phyloP scores from a whole-genome alignment of 2,797 vertebrate genomes.

The Synaphobranchus kaupii region DNA sequence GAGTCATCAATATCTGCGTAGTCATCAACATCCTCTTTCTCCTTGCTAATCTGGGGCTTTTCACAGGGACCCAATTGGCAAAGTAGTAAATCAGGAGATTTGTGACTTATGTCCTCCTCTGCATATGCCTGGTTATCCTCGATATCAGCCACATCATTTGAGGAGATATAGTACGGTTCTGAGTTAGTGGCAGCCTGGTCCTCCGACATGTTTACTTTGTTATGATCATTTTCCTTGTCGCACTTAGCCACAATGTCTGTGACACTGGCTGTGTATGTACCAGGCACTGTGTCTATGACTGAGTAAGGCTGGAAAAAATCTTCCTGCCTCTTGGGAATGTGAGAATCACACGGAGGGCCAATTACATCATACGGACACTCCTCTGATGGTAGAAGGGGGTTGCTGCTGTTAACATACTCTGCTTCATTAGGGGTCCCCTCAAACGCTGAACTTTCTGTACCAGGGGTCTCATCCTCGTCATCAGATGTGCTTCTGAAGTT shows the following conservation, averaged over 20 bases:
- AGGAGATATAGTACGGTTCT: constrained; percentile 59
- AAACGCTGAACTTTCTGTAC: background rate
- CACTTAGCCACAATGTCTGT: constrained; percentile 35
- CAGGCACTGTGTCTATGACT: constrained; percentile 39
- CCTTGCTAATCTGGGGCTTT: background rate
- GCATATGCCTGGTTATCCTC: constrained; percentile 31
- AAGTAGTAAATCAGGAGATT: constrained; percentile 32
- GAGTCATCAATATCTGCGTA: constrained; percentile 35
- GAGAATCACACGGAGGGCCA: constrained; percentile 27
- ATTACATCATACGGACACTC: constrained; percentile 45
- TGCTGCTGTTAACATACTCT: constrained; percentile 48
- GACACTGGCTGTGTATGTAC: constrained; percentile 24
- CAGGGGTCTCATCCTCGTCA: constrained; percentile 26
- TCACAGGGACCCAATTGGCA: constrained; percentile 1
- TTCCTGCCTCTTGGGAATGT: constrained; percentile 29
- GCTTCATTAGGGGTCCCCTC: constrained; percentile 29
- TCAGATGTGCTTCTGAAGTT: constrained; percentile 16
- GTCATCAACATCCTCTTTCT: constrained; percentile 34
- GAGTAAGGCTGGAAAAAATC: constrained; percentile 36
- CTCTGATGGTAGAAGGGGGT: constrained; percentile 41
- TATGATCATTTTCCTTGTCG: constrained; percentile 5
- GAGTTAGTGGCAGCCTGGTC: constrained; percentile 26
- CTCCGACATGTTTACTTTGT: constrained; percentile 33
- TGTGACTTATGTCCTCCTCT: constrained; percentile 25
- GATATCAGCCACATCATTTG: constrained; percentile 56